A percentile compares a stretch with the other conserved stretches of the same genome.
Evolutionary conservation across 2,888 invertebrate genomes (phyloP).

Genomic region (Euspilapteryx auroguttella): DNA sequence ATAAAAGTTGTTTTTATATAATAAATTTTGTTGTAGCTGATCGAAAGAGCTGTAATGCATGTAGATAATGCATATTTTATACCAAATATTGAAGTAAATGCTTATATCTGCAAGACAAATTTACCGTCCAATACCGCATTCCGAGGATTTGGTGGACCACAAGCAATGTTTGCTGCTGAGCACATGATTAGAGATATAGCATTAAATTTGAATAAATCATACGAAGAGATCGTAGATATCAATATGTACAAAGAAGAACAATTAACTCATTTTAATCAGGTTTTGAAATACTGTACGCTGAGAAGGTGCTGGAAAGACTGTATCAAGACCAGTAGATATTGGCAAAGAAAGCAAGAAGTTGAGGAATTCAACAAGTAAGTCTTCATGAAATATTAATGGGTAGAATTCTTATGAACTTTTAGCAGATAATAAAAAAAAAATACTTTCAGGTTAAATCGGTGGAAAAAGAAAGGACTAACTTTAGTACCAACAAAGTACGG

Average conservation of each 20-base stretch:
- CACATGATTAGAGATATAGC: constrained; percentile 78
- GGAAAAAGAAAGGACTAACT: constrained; percentile 76
- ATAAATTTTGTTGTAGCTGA: too few relatives aligned
- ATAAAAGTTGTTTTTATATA: too few relatives aligned
- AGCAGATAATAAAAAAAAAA: too few relatives aligned
- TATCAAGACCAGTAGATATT: constrained; percentile 64
- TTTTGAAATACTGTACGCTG: constrained; percentile 71
- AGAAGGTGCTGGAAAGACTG: constrained; percentile 79
- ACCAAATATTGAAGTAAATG: constrained; percentile 68
- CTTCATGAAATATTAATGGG: constrained; percentile 68
- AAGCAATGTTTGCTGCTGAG: constrained; percentile 85
- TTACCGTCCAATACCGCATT: constrained; percentile 91
- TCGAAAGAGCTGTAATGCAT: constrained; percentile 78
- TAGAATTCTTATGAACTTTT: constrained; percentile 76
- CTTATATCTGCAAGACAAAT: constrained; percentile 85
- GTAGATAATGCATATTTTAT: constrained; percentile 82
- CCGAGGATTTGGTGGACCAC: constrained; percentile 88
- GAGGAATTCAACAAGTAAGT: constrained; percentile 70
- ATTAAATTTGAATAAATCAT: constrained; percentile 62
- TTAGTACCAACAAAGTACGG: constrained; percentile 77
- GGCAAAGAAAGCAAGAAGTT: constrained; percentile 58
- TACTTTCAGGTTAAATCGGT: constrained; percentile 66
- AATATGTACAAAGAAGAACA: constrained; percentile 85
- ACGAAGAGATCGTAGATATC: constrained; percentile 64
- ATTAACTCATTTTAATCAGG: constrained; percentile 76